phyloP scores from a whole-genome alignment of 1,140 invertebrate species.

The Calycopis cecrops region DNA sequence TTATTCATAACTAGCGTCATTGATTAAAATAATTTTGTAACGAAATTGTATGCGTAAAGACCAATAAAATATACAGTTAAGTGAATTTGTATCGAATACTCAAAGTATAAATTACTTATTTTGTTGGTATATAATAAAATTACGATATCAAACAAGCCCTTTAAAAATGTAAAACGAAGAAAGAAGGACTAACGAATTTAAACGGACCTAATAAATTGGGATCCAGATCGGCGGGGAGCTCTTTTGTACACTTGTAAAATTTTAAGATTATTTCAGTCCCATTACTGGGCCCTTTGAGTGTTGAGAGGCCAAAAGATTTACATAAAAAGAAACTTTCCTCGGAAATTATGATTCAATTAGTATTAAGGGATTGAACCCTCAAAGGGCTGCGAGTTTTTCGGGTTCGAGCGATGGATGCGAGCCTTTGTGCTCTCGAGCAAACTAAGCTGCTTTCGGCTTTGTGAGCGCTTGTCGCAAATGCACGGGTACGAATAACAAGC shows the following conservation, averaged over 20 bases:
- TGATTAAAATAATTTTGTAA: too few species aligned
- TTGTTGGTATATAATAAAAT: too few species aligned
- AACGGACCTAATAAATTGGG: constrained; percentile 49
- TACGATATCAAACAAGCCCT: too few species aligned
- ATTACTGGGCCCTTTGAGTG: constrained; percentile 56
- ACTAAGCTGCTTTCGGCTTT: constrained; percentile 61
- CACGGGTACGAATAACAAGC: constrained; percentile 52
- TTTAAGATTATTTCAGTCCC: constrained; percentile 57
- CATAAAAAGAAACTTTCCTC: constrained; percentile 72
- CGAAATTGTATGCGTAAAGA: too few species aligned
- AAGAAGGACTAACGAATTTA: not conserved
- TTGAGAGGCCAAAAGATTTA: constrained; percentile 63
- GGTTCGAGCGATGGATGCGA: constrained; percentile 53
- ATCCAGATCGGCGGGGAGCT: constrained; percentile 43
- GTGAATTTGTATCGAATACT: too few species aligned
- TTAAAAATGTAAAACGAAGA: not conserved
- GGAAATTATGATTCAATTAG: constrained; percentile 74
- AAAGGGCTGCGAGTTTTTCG: constrained; percentile 65
- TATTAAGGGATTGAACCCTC: constrained; percentile 70
- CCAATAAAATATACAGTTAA: too few species aligned
- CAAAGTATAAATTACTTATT: too few species aligned
- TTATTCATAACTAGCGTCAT: too few species aligned
- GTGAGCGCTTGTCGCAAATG: constrained; percentile 44
- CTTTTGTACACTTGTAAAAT: constrained; percentile 42
- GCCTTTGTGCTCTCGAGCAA: constrained; percentile 66